phyloP scores from a whole-genome alignment of 2,113 vertebrate species.

The Neomonachus schauinslandi region DNA sequence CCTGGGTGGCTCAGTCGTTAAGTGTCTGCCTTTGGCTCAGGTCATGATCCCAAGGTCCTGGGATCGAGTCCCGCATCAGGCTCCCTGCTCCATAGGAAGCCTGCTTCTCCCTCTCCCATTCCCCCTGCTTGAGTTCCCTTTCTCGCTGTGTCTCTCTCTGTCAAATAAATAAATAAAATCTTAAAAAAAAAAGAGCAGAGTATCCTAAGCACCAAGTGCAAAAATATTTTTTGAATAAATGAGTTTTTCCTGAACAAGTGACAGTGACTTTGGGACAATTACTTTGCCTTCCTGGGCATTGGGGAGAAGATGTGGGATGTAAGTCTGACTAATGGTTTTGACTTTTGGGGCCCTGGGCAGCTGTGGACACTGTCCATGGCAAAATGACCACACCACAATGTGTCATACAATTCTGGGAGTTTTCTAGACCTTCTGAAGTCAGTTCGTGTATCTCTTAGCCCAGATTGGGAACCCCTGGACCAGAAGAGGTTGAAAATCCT shows the following conservation, averaged over 20 bases:
- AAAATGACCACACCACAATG: not conserved
- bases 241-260: not conserved
- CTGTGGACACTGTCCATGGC: not conserved
- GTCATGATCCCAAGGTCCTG: no score
- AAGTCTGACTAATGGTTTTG: not conserved
- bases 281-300: not conserved
- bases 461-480: not conserved
- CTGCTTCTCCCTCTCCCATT: no score
- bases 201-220: not conserved
- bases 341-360: not conserved
- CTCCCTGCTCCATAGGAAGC: no score
- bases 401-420: not conserved
- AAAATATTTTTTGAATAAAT: not conserved
- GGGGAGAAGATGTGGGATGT: not conserved
- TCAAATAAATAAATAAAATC: no score
- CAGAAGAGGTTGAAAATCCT: not conserved
- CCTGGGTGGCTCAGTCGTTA: no score
- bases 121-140: no score
- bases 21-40: no score
- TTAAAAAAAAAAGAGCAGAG: not conserved
- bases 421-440: not conserved
- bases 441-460: not conserved
- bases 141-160: no score
- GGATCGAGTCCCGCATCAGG: no score
- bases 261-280: not conserved